Evolutionary conservation across 2,113 vertebrate genomes (phyloP).

Genomic region (Catharus fuscescens): DNA sequence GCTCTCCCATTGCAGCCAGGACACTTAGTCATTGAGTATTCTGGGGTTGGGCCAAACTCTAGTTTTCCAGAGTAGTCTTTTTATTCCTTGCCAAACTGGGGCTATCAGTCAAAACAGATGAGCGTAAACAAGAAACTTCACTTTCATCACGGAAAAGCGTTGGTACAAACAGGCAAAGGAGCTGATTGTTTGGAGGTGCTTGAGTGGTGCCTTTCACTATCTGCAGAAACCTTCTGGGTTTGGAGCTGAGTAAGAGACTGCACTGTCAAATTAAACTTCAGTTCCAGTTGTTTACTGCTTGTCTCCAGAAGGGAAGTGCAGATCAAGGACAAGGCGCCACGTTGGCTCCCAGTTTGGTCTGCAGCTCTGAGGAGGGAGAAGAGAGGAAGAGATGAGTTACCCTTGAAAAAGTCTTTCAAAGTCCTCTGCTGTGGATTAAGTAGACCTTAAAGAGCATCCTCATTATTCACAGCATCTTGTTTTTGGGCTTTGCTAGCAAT

Average conservation of each 20-base stretch:
- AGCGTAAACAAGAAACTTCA: neutral
- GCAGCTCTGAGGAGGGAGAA: neutral
- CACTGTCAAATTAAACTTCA: neutral
- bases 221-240: conserved; percentile 49
- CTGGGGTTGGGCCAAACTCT: conserved; percentile 18
- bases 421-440: neutral
- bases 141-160: neutral
- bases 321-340: neutral
- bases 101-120: conserved; percentile 47
- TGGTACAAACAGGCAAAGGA: neutral
- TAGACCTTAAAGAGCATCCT: neutral
- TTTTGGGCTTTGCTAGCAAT: neutral
- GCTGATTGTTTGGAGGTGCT: conserved; percentile 9
- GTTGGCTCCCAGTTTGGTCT: neutral
- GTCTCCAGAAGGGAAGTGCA: neutral
- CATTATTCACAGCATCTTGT: neutral
- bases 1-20: neutral
- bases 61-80: neutral
- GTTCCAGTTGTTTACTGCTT: conserved; percentile 14
- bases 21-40: neutral
- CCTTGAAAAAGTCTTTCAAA: neutral
- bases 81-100: conserved; percentile 28
- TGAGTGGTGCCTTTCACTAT: neutral
- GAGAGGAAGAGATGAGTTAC: neutral
- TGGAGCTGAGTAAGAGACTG: neutral